phyloP scores from a whole-genome alignment of 2,797 vertebrate species.

The Acipenser transmontanus region DNA sequence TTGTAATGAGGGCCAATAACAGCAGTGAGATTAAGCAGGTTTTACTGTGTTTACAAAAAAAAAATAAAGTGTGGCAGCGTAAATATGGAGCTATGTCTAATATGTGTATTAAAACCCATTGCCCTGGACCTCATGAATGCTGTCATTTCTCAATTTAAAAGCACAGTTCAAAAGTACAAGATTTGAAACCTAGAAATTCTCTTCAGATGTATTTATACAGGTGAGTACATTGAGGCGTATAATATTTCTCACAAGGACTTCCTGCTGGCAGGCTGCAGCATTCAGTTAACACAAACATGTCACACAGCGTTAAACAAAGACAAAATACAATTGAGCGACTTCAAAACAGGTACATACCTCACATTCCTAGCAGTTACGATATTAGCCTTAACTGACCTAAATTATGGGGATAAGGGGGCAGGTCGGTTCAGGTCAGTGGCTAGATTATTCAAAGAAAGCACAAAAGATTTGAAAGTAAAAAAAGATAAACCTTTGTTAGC shows the following conservation, averaged over 20 bases:
- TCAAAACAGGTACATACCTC: constrained; percentile 34
- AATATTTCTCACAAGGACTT: constrained; percentile 5
- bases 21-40: too few relatives aligned
- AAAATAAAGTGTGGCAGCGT: too few relatives aligned
- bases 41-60: too few relatives aligned
- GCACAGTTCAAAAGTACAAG: too few relatives aligned
- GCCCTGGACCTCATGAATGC: too few relatives aligned
- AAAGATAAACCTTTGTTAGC: constrained; percentile 15
- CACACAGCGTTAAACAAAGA: constrained; percentile 34
- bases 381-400: constrained; percentile 41
- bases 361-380: constrained; percentile 47
- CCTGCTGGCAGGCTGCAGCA: constrained; percentile 6
- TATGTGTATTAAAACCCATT: too few relatives aligned
- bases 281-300: constrained; percentile 18
- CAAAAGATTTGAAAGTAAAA: constrained; percentile 12
- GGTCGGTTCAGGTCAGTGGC: constrained; percentile 40
- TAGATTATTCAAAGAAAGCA: constrained; percentile 42
- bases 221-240: background rate
- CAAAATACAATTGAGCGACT: constrained; percentile 30
- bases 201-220: background rate
- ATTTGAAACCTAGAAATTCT: too few relatives aligned
- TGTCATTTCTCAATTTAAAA: too few relatives aligned
- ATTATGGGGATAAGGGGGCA: constrained; percentile 27
- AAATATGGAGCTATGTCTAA: too few relatives aligned
- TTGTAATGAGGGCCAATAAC: too few relatives aligned